Evolutionary conservation across 2,113 vertebrate species (phyloP).

Genomic region (Lutjanus erythropterus): DNA sequence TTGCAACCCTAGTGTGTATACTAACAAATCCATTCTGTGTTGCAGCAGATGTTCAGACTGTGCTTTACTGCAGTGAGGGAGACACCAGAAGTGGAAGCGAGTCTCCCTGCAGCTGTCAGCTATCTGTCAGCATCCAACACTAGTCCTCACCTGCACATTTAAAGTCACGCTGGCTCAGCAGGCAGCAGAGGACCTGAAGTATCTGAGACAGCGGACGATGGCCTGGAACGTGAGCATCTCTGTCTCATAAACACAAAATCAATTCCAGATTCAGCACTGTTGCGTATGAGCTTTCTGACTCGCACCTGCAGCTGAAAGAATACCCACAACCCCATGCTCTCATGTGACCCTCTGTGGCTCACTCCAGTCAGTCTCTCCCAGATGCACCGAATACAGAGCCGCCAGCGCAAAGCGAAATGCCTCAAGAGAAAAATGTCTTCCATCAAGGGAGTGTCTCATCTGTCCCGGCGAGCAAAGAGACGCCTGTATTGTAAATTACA

Average conservation of each 20-base stretch:
- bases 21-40: slow-evolving; percentile 23
- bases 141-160: neutral
- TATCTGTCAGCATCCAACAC: neutral
- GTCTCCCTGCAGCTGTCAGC: neutral
- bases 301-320: neutral
- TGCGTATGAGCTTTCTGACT: neutral
- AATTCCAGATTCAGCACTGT: neutral
- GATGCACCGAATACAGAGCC: slow-evolving; percentile 40
- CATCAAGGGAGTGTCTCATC: slow-evolving; percentile 56
- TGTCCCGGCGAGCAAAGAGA: slow-evolving; percentile 57
- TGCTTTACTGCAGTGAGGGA: neutral
- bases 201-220: neutral
- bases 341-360: slow-evolving; percentile 11
- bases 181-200: neutral
- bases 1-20: neutral
- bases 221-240: neutral
- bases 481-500: slow-evolving; percentile 62
- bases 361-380: neutral
- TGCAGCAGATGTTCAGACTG: slow-evolving; percentile 11
- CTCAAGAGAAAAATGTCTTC: slow-evolving; percentile 38
- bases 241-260: neutral
- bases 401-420: slow-evolving; percentile 18
- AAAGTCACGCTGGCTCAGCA: neutral
- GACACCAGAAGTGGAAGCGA: neutral
- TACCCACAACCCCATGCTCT: neutral